Base-by-base conservation (phyloP, 2,888 invertebrate species). In the Celastrina argiolus region DNA sequence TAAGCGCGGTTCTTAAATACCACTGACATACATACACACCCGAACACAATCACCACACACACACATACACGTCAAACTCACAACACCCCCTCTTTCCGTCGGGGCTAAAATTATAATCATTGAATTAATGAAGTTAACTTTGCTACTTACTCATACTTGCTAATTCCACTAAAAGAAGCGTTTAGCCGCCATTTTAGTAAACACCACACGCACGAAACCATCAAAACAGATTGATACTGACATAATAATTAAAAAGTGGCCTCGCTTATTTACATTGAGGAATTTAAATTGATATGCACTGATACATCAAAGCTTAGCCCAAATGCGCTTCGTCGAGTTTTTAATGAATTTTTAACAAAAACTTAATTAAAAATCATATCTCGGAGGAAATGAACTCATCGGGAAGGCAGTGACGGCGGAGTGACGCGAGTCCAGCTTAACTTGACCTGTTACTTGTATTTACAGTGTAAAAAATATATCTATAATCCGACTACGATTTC, bases 311-410 rank as follows among this genome's bases (percentile, higher is more conserved):
- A 59, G 59, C 59, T 59, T 26, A 76, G 80, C 80, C 88, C 87
- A 87, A 78, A 78, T 78, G 78, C 77, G 81, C 82, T 81, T 82
- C 82, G 82, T 78, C 77, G 84, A 80, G 51, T 81, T 78, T 83
- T 84, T 88, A 88, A 90, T 90, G 88, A 87, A 85, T 88, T 91
- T 89, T 85, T 85, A 90, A 88, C 89, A 89, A 89, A 91, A 90
- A 90, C 89, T 88, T 91, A 91, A 91, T 91, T 91, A 90, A 91
- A 91, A 89, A 89, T 86, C 83, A 87, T 90, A 88, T 90, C 89
- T 88, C 85, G 85, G 85, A 90, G 90, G 90, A 91, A 91, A 91
- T 91, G 90, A 91, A 90, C 90, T 89, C 90, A 89, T 91, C 89
- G 88, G 88, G 86, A 85, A 77, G 85, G 80, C 88, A 88, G 81